These are phyloP conservation scores for Centropus bengalensis DNA, from an alignment of 2,113 vertebrate species.

Conservation along the genomic window DNA sequence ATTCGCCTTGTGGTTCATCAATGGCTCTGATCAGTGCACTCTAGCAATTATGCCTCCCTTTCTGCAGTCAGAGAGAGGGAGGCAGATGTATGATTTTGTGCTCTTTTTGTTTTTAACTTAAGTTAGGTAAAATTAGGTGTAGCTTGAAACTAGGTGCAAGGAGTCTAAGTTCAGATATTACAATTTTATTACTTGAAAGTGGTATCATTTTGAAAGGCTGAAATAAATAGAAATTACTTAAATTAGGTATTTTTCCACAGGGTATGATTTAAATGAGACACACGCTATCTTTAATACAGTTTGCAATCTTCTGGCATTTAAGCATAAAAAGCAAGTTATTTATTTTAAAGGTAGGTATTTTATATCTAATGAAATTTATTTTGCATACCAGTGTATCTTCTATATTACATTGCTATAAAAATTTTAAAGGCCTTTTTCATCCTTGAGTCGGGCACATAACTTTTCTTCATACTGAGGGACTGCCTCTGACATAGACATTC, in stretches of 20 bases:
- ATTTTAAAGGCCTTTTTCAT: constrained; percentile 19
- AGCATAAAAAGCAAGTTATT: constrained; percentile 10
- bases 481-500: not conserved
- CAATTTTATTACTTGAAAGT: constrained; percentile 34
- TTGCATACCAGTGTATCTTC: not conserved
- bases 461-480: not conserved
- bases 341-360: constrained; percentile 13
- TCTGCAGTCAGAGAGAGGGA: not conserved
- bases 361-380: not conserved
- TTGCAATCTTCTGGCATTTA: constrained; percentile 1
- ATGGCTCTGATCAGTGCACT: not conserved
- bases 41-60: not conserved
- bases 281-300: not conserved
- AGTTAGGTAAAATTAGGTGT: not conserved
- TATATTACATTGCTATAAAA: not conserved
- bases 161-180: not conserved
- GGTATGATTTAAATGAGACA: not conserved
- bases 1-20: not conserved
- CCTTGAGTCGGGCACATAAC: not conserved
- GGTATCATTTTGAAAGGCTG: constrained; percentile 14
- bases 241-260: not conserved
- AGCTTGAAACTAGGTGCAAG: constrained; percentile 14
- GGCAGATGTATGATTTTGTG: not conserved
- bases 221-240: constrained; percentile 35
- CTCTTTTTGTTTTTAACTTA: constrained; percentile 19